phyloP scores from a whole-genome alignment of 2,888 invertebrate genomes.

The Trichogramma evanescens region DNA sequence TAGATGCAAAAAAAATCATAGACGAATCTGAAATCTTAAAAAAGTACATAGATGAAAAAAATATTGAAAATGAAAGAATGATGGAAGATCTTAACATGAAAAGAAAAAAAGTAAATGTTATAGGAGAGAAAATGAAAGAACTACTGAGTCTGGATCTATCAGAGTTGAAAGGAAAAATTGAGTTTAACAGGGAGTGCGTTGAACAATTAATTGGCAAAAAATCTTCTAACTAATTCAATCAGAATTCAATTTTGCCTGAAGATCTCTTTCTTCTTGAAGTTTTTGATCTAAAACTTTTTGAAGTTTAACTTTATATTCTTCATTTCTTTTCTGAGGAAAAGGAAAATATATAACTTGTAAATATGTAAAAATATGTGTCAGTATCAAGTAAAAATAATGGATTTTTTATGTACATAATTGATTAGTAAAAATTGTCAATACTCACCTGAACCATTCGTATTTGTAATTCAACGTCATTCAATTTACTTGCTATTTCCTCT shows the following conservation, averaged over 20 bases:
- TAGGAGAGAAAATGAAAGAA: constrained; percentile 11
- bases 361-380: neutral
- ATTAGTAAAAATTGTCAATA: too few species aligned
- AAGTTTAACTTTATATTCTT: constrained; percentile 14
- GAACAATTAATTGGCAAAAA: constrained; percentile 8
- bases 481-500: neutral
- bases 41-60: constrained; percentile 26
- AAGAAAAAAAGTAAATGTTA: constrained; percentile 21
- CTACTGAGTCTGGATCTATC: constrained; percentile 15
- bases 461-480: constrained; percentile 15
- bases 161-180: constrained; percentile 14
- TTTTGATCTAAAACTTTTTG: constrained; percentile 13
- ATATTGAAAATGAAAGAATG: constrained; percentile 32
- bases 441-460: constrained; percentile 6
- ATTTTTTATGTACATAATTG: neutral
- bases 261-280: constrained; percentile 8
- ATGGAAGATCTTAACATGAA: constrained; percentile 25
- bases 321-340: constrained; percentile 25
- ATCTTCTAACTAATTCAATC: neutral
- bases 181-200: constrained; percentile 14
- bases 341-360: constrained; percentile 3
- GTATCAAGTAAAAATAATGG: neutral
- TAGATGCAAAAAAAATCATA: constrained; percentile 32
- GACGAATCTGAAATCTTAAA: constrained; percentile 28
- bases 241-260: constrained; percentile 1